Conservation (phyloP, 2,797 vertebrate species). For the Pygocentrus nattereri region DNA sequence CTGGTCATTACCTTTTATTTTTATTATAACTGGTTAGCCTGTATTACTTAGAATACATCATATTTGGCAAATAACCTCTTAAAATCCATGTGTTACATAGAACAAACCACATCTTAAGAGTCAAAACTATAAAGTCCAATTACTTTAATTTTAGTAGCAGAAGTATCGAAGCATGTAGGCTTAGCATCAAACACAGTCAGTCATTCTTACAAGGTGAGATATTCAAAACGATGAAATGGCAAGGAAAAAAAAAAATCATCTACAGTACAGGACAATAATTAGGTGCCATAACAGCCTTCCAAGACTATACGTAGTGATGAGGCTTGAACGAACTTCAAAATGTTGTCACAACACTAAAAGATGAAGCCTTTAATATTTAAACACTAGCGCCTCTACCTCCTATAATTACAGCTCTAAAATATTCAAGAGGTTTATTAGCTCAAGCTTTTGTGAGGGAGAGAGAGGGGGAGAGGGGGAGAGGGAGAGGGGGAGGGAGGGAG, state of each 20-base stretch:
- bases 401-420: conserved; percentile 72
- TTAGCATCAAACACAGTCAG: not conserved
- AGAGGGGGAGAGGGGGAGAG: conserved; percentile 17
- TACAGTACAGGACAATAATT: conserved; percentile 21
- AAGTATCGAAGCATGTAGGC: not conserved
- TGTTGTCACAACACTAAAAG: conserved; percentile 45
- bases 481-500: conserved; percentile 13
- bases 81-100: too few relatives aligned
- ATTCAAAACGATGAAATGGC: conserved; percentile 15
- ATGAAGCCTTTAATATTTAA: conserved; percentile 51
- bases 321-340: conserved; percentile 21
- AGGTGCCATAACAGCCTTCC: conserved; percentile 2
- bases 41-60: too few relatives aligned
- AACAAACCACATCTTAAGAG: too few relatives aligned
- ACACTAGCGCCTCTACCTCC: conserved; percentile 49
- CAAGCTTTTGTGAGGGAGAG: conserved; percentile 30
- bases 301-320: conserved; percentile 1
- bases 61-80: too few relatives aligned
- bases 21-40: too few relatives aligned
- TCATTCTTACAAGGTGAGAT: not conserved
- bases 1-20: too few relatives aligned
- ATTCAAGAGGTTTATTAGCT: conserved; percentile 64
- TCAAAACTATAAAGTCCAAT: too few relatives aligned
- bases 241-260: conserved; percentile 12
- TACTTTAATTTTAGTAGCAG: not conserved